Conservation (phyloP, 2,888 invertebrate species). For the Agrotis segetum region DNA sequence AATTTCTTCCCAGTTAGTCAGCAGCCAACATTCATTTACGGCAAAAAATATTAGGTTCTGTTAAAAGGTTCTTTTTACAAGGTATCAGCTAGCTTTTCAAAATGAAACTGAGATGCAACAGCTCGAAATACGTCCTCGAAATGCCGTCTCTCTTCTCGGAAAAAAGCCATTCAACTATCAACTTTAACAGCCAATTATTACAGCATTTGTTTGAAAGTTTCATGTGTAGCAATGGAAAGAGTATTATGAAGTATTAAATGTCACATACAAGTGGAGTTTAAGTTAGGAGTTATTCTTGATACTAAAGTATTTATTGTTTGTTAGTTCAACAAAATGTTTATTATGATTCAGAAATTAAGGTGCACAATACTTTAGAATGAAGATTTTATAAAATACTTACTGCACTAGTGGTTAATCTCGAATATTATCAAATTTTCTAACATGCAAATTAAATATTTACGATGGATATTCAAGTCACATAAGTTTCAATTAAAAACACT, state of each 20-base stretch:
- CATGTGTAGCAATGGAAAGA: slow-evolving; percentile 21
- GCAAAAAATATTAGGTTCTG: background rate
- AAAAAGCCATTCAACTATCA: slow-evolving; percentile 30
- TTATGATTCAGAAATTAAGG: too few species aligned
- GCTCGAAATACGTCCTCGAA: too few species aligned
- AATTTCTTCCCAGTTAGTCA: background rate
- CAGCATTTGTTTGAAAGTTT: slow-evolving; percentile 39
- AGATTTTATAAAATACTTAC: too few species aligned
- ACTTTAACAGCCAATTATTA: slow-evolving; percentile 39
- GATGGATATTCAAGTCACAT: too few species aligned
- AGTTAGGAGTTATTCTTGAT: background rate
- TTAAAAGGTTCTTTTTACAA: slow-evolving; percentile 5
- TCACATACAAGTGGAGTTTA: background rate
- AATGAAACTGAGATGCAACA: background rate
- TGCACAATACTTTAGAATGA: too few species aligned
- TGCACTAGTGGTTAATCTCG: too few species aligned
- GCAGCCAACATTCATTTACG: background rate
- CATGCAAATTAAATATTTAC: too few species aligned
- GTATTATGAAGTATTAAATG: slow-evolving; percentile 12
- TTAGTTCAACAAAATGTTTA: too few species aligned
- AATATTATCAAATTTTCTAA: too few species aligned
- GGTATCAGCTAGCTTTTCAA: slow-evolving; percentile 12
- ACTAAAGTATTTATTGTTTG: background rate
- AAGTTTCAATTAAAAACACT: too few species aligned
- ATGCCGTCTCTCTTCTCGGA: background rate